phyloP scores from a whole-genome alignment of 2,888 invertebrate genomes.

The Diloba caeruleocephala region DNA sequence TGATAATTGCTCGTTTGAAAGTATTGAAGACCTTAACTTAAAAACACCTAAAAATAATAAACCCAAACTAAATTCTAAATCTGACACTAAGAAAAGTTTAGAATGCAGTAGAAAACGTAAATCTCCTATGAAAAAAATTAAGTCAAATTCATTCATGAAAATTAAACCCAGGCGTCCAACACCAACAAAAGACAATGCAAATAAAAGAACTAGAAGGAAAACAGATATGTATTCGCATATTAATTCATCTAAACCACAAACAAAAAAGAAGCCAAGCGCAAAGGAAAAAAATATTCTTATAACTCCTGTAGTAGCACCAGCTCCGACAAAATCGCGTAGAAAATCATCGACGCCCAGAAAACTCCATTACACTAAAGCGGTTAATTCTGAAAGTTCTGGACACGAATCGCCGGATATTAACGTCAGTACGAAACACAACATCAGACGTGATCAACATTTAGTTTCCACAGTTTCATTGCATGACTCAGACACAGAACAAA shows the following conservation, averaged over 20 bases:
- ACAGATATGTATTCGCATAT: constrained; percentile 48
- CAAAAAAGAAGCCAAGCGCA: constrained; percentile 55
- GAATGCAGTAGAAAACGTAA: constrained; percentile 64
- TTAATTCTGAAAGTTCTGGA: constrained; percentile 71
- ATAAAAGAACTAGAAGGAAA: constrained; percentile 61
- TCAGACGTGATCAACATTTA: constrained; percentile 41
- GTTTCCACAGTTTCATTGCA: constrained; percentile 46
- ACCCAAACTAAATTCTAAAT: constrained; percentile 42
- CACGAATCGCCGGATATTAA: constrained; percentile 68
- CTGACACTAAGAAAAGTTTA: constrained; percentile 42
- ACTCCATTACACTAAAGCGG: constrained; percentile 76
- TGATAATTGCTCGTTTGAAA: constrained; percentile 59
- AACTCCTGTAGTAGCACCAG: constrained; percentile 51
- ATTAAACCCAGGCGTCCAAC: constrained; percentile 77
- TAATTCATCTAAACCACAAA: constrained; percentile 46
- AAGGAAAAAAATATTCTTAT: constrained; percentile 63
- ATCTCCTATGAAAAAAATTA: constrained; percentile 70
- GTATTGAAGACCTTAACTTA: constrained; percentile 34
- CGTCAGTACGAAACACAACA: constrained; percentile 45
- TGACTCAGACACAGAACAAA: constrained; percentile 77
- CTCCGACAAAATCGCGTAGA: constrained; percentile 80
- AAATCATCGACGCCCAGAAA: constrained; percentile 87
- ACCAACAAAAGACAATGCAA: constrained; percentile 67
- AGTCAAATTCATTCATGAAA: constrained; percentile 75
- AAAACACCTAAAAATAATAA: constrained; percentile 57